Conservation (phyloP, 1,140 invertebrate genomes). For the Dysdera silvatica region DNA sequence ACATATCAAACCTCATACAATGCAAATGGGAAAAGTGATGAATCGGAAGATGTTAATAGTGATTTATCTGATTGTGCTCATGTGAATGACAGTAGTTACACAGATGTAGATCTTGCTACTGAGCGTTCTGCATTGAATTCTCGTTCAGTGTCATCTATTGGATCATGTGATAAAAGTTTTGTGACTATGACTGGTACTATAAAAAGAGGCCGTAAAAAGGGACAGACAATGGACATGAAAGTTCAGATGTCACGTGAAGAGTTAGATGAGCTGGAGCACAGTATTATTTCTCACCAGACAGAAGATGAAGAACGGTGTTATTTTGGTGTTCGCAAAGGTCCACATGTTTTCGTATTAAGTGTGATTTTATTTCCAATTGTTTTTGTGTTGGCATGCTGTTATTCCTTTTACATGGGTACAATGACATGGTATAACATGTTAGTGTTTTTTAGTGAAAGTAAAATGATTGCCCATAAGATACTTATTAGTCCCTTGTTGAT, state of each 20-base stretch:
- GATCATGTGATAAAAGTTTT: conserved; percentile 29
- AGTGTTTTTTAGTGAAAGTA: conserved; percentile 60
- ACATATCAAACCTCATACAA: conserved; percentile 20
- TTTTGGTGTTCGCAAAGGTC: conserved; percentile 54
- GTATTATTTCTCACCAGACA: conserved; percentile 55
- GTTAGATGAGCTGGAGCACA: conserved; percentile 57
- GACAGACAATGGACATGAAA: conserved; percentile 62
- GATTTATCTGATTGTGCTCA: conserved; percentile 24
- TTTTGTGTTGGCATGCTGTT: conserved; percentile 53
- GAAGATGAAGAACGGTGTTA: conserved; percentile 48
- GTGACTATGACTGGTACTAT: conserved; percentile 57
- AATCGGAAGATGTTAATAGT: conserved; percentile 25
- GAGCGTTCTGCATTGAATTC: conserved; percentile 25
- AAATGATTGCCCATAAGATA: conserved; percentile 46
- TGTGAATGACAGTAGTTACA: conserved; percentile 23
- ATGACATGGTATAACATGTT: conserved; percentile 70
- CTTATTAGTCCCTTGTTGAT: conserved; percentile 60
- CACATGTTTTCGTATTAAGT: conserved; percentile 59
- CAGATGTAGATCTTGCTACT: conserved; percentile 20
- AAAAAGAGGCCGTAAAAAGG: conserved; percentile 61
- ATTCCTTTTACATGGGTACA: conserved; percentile 66
- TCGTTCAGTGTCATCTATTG: conserved; percentile 24
- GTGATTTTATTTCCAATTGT: conserved; percentile 59
- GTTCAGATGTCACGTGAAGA: conserved; percentile 54
- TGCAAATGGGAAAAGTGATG: conserved; percentile 23